Evolutionary conservation across 1,140 invertebrate species (phyloP).

Genomic region (Cephus cinctus): DNA sequence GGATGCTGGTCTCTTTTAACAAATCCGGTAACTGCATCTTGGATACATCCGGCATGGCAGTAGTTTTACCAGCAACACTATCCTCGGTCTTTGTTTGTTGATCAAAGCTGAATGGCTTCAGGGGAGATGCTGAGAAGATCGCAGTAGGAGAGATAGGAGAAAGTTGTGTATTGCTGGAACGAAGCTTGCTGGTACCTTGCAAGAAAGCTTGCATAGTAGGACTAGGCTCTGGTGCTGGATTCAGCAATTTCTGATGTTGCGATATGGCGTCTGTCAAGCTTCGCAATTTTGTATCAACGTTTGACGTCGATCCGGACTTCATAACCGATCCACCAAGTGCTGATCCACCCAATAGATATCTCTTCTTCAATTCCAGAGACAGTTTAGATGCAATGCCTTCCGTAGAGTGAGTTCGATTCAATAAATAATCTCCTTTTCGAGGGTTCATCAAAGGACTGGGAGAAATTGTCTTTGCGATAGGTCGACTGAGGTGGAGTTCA

Average conservation of each 20-base stretch:
- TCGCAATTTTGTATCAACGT: constrained; percentile 79
- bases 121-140: constrained; percentile 18
- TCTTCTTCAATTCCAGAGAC: constrained; percentile 80
- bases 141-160: constrained; percentile 42
- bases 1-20: constrained; percentile 47
- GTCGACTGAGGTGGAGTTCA: constrained; percentile 10
- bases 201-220: constrained; percentile 74
- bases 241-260: constrained; percentile 83
- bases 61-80: neutral
- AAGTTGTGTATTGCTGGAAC: constrained; percentile 31
- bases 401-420: constrained; percentile 80
- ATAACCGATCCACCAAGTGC: constrained; percentile 64
- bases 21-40: constrained; percentile 45
- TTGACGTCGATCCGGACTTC: constrained; percentile 82
- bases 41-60: constrained; percentile 4
- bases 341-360: constrained; percentile 73
- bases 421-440: constrained; percentile 67
- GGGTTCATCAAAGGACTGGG: constrained; percentile 55
- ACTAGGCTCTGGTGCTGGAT: constrained; percentile 75
- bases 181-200: constrained; percentile 55
- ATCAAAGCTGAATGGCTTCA: constrained; percentile 34
- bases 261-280: constrained; percentile 82
- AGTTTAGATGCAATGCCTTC: constrained; percentile 84
- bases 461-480: constrained; percentile 30
- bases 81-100: constrained; percentile 6